Base-by-base conservation (phyloP, 2,888 invertebrate genomes). In the Mimachlamys varia region DNA sequence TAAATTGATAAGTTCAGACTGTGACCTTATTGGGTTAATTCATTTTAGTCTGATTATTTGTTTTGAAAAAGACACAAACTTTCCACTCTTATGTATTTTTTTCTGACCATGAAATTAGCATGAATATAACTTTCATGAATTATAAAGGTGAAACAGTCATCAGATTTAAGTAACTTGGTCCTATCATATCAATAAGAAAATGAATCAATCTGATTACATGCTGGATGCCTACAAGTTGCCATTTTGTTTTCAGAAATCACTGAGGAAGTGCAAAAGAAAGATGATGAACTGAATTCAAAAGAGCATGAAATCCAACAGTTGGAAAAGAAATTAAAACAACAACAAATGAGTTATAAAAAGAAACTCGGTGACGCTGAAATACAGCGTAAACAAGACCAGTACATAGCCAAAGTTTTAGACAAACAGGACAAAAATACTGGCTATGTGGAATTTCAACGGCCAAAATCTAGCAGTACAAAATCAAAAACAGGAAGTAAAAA, bases 321-420 rank as follows among this genome's bases (percentile, higher is more conserved):
- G 44, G 94, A 94, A 87, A 89, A 91, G 53, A 94, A 92, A 53
- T 89, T 95, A 55, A 93, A 92, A 88, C 90, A 91, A 19, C 94
- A 94, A 89, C 93, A 94, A 53, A 91, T 92, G 33, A 89, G 92
- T 50, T 94, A 94, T 89, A 93, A 93, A 89, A 94, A 94, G 89
- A 93, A 94, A 89, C 87, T 94, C 1, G 93, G 91, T 76, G 94
- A 94, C 44, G 92, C 93, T 27, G 94, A 94, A 89, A 94, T 94
- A 55, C 93, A 94, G 90, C 92, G 90, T 87, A 93, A 93, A 92
- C 94, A 94, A 87, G 93, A 94, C 89, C 90, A 93, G 88, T 94
- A 94, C 76, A 94, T 94, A 37, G 93, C 92, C 15, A 91, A 92
- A 88, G 88, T 94, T 91, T 76, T 94, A 87, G 93, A 93, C 44